phyloP scores from a whole-genome alignment of 2,113 vertebrate genomes.

The Serilophus lunatus region DNA sequence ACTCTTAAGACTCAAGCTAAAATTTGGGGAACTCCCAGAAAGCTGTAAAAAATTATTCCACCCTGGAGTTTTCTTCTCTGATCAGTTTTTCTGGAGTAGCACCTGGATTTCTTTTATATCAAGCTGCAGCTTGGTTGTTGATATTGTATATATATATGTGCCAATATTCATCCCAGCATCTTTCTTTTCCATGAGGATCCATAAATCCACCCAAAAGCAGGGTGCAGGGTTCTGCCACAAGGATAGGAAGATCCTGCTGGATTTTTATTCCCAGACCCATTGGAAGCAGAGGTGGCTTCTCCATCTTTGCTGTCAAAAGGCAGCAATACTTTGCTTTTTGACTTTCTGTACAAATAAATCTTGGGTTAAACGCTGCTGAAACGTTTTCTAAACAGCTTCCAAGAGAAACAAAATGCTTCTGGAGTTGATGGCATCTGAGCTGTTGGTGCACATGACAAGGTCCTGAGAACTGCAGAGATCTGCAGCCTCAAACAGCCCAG shows the following conservation, averaged over 20 bases:
- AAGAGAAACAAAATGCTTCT: not conserved
- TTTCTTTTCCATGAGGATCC: not conserved
- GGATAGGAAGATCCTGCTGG: not conserved
- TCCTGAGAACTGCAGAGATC: not conserved
- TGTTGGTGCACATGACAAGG: not conserved
- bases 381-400: not conserved
- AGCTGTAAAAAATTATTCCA: not conserved
- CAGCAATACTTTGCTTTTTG: not conserved
- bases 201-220: not conserved
- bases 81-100: not conserved
- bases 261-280: rapidly evolving
- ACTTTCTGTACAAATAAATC: not conserved
- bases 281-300: not conserved
- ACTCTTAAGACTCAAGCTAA: not conserved
- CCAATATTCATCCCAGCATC: not conserved
- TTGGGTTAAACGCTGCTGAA: not conserved
- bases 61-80: not conserved
- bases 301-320: not conserved
- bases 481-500: not conserved
- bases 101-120: not conserved
- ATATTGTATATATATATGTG: rapidly evolving
- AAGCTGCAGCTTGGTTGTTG: not conserved
- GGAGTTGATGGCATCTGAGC: not conserved
- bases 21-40: not conserved
- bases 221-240: not conserved